Base-by-base conservation (phyloP, 92 coral and sea anemone species). In the Zoanthus sansibaricus region DNA sequence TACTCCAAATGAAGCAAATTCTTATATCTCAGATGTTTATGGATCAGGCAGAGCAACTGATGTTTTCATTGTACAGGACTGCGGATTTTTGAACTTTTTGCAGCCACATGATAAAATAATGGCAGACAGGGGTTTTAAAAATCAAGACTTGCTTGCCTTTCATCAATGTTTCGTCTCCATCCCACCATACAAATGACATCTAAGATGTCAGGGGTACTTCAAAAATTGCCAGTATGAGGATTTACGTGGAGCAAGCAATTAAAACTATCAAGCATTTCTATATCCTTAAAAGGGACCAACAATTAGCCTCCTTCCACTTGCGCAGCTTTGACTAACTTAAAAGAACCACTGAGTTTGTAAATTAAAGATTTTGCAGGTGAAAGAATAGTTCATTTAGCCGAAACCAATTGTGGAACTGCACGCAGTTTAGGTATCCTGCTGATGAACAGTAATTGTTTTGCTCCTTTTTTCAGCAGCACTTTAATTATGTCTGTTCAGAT, bases 31-130 rank as follows among this genome's bases (percentile, higher is more conserved):
- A 61, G 82, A 72, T 42, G 89, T 74, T n/a, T 88, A 91, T 77
- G 91, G 91, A 14, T 25, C 25, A 25, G 94, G 94, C 12, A 84
- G 94, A 52, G 94, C 94, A 62, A 88, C 79, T 61, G 94, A 91
- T 76, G 84, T 72, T n/a, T 83, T 72, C 58, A 86, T 91, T 51
- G 94, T 88, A n/a, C 46, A 78, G 13, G 86, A 88, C 83, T 52
- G 89, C 72, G 86, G 87, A n/a, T 91, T 91, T 69, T 58, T 47
- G 7, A 89, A 83, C 9, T 48, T 32, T 42, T 77, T 84, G 10
- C 92, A 84, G 77, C 88, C 88, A 21, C 48, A 89, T 62, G 91
- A 88, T 18, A 31, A 82, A 51, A 82, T 82, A 15, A 88, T 82
- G 87, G 91, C 71, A 73, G 82, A 74, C 67, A 79, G 64, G 15